A percentile compares a stretch with the other conserved stretches of the same genome.
These are phyloP conservation scores for Archaeoteleia sp. DNA, from an alignment of 2,888 invertebrate genomes.

Conservation along the genomic window DNA sequence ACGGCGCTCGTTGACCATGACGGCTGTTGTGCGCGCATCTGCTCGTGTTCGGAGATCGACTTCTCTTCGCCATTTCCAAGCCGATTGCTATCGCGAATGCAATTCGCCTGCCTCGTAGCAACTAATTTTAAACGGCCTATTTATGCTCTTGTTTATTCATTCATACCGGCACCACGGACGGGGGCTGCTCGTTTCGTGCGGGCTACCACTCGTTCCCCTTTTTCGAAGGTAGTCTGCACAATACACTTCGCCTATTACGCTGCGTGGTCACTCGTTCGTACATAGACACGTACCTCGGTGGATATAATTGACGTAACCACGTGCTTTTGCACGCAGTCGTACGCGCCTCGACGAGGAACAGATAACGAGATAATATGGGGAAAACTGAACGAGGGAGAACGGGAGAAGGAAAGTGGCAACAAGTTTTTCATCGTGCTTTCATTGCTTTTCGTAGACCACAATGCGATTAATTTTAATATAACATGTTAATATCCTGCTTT, in stretches of 20 bases:
- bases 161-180: constrained; percentile 61
- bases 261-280: constrained; percentile 28
- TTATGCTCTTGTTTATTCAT: constrained; percentile 66
- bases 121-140: constrained; percentile 66
- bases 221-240: constrained; percentile 51
- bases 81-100: constrained; percentile 65
- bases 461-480: no score
- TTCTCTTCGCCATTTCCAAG: constrained; percentile 19
- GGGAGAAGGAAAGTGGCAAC: constrained; percentile 31
- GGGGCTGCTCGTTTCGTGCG: constrained; percentile 59
- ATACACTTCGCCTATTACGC: constrained; percentile 46
- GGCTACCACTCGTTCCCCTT: constrained; percentile 58
- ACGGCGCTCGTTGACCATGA: constrained; percentile 10
- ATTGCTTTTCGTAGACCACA: no score
- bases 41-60: constrained; percentile 6
- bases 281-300: constrained; percentile 20
- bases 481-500: no score
- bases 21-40: constrained; percentile 8
- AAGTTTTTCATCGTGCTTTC: constrained; percentile 40
- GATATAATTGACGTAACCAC: constrained; percentile 44
- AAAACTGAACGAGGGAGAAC: constrained; percentile 8
- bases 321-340: constrained; percentile 36
- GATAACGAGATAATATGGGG: constrained; percentile 27
- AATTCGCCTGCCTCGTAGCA: constrained; percentile 62
- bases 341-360: constrained; percentile 26